Percentiles rank a stretch among this genome's conserved stretches.
Conservation (phyloP, 2,888 invertebrate genomes). For the Caenorhabditis wallacei region DNA sequence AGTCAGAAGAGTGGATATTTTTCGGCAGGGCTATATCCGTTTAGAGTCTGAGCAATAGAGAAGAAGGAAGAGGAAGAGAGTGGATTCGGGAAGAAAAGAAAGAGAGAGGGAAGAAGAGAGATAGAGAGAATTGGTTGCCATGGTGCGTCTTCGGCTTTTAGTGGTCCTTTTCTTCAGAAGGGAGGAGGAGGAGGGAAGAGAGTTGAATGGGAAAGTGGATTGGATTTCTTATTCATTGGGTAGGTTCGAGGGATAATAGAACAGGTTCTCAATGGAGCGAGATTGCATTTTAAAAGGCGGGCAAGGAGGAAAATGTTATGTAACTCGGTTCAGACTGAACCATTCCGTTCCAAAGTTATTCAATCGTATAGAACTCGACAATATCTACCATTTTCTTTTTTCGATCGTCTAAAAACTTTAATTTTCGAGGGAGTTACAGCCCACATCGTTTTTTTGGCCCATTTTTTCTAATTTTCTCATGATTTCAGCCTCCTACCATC, state of each 20-base stretch:
- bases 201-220: background rate
- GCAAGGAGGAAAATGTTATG: too few relatives aligned
- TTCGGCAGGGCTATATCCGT: slow-evolving; percentile 32
- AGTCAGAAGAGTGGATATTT: background rate
- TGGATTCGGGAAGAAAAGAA: slow-evolving; percentile 1
- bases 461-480: background rate
- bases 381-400: too few relatives aligned
- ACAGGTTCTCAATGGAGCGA: background rate
- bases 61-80: background rate
- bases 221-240: background rate
- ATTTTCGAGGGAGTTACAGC: too few relatives aligned
- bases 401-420: too few relatives aligned
- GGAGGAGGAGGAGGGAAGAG: background rate
- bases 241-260: background rate
- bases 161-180: background rate
- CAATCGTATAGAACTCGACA: too few relatives aligned
- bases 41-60: background rate
- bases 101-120: background rate
- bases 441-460: background rate
- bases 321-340: too few relatives aligned
- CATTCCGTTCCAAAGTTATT: too few relatives aligned
- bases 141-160: background rate
- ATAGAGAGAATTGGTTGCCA: slow-evolving; percentile 26
- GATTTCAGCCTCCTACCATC: background rate
- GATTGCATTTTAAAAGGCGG: background rate